Evolutionary conservation across 2,888 invertebrate species (phyloP), one percentile per base, ranked within the genome.

Genomic region (Homarus gammarus): DNA sequence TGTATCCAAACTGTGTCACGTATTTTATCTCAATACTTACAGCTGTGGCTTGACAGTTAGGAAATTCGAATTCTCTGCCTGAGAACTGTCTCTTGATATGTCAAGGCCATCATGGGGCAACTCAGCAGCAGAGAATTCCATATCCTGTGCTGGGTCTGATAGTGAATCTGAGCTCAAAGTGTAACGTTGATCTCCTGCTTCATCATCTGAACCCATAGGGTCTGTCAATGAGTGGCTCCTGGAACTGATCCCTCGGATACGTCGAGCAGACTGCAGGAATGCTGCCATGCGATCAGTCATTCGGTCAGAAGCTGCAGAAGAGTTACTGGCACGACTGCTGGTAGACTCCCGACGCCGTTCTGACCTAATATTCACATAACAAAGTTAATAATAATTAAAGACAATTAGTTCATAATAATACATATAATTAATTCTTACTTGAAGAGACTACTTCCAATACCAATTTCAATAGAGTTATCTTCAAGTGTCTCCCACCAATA

Each of bases 181-280:
- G 56, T 77, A 84, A 18, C 73, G 84, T 22, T 84, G 73, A 64
- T 87, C 81, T n/a, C 87, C 84, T 6, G 40, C 84, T n/a, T 84
- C 87, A 56, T 87, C 87, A 70, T 87, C 90, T 31, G 90, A 77
- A n/a, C 78, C 78, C 18, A 49, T 72, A 44, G 75, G 87, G 72
- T 78, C 90, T 1, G 78, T 79, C 27, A 84, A 75, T 56, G 89
- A 84, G 49, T 85, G 89, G 68, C 88, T 89, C 40, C 83, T 75
- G 12, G 88, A 89, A 40, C 77, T 79, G 36, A 33, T 22, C 0
- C 83, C 73, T 75, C 64, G 33, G 49, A 73, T 70, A 56, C 81
- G 81, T 38, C 70, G 40, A 10, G 90, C 91, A 93, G 93, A 93
- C 94, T 93, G 91, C 93, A 93, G 89, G 93, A 92, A 22, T 94